Percentiles rank a stretch among this genome's conserved stretches.
phyloP scores from a whole-genome alignment of 1,140 invertebrate species.

The Harpegnathos saltator region DNA sequence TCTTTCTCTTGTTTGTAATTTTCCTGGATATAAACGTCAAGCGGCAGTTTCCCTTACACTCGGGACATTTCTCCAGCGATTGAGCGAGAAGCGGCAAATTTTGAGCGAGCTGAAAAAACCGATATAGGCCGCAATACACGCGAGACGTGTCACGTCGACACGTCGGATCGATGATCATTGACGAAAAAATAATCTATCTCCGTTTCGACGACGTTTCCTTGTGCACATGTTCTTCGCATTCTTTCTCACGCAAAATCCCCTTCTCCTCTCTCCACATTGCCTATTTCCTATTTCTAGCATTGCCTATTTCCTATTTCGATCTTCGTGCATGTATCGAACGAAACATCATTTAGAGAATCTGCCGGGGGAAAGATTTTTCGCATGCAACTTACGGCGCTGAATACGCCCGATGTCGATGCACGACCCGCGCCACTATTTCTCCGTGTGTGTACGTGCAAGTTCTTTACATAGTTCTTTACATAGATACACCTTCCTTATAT shows the following conservation, averaged over 20 bases:
- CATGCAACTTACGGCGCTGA: constrained; percentile 3
- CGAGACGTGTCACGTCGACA: not conserved
- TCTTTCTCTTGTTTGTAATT: not conserved
- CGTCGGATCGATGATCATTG: not conserved
- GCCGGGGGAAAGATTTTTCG: not conserved
- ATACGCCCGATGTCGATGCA: not conserved
- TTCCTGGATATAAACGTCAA: not conserved
- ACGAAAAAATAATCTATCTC: constrained; percentile 6
- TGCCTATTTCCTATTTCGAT: constrained; percentile 1
- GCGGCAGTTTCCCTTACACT: not conserved
- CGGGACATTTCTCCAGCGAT: not conserved
- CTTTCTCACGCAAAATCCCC: too few species aligned
- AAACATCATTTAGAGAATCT: constrained; percentile 9
- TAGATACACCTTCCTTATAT: too few species aligned
- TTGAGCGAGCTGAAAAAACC: not conserved
- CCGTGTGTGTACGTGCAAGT: not conserved
- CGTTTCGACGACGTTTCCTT: not conserved
- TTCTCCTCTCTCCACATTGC: too few species aligned
- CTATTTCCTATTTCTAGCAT: not conserved
- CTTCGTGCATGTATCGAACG: not conserved
- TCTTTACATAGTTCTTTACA: not conserved
- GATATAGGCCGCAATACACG: not conserved
- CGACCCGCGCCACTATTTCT: not conserved
- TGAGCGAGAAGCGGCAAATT: not conserved
- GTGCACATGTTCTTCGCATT: too few species aligned